Percentiles rank a stretch among this genome's conserved stretches.
phyloP scores from a whole-genome alignment of 2,113 vertebrate genomes.

The Saccopteryx bilineata region DNA sequence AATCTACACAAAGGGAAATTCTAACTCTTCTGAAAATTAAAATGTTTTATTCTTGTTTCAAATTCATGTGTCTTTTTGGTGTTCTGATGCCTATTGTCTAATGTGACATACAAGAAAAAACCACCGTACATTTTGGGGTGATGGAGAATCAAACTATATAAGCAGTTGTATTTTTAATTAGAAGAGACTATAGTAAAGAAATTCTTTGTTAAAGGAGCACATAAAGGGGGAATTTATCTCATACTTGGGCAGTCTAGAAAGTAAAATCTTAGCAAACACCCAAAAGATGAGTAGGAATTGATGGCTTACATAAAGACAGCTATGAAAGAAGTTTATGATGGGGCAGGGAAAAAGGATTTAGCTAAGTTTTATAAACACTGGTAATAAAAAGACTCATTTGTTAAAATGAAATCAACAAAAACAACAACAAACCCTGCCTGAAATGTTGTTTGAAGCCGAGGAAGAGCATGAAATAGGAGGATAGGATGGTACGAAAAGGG shows the following conservation, averaged over 20 bases:
- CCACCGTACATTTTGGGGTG: neutral
- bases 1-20: neutral
- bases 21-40: constrained; percentile 5
- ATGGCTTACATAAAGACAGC: neutral
- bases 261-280: neutral
- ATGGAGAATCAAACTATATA: neutral
- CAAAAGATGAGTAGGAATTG: neutral
- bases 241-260: neutral
- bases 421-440: neutral
- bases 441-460: neutral
- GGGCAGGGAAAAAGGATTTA: rapidly evolving
- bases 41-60: neutral
- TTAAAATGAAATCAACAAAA: neutral
- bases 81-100: neutral
- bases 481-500: neutral
- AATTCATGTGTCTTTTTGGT: neutral
- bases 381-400: neutral
- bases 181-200: neutral
- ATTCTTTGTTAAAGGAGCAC: neutral
- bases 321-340: neutral
- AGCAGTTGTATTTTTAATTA: neutral
- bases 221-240: neutral
- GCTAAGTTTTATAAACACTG: neutral
- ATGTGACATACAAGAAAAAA: neutral
- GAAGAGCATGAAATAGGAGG: neutral